phyloP scores from a whole-genome alignment of 2,113 vertebrate species.

The Sigmodon hispidus region DNA sequence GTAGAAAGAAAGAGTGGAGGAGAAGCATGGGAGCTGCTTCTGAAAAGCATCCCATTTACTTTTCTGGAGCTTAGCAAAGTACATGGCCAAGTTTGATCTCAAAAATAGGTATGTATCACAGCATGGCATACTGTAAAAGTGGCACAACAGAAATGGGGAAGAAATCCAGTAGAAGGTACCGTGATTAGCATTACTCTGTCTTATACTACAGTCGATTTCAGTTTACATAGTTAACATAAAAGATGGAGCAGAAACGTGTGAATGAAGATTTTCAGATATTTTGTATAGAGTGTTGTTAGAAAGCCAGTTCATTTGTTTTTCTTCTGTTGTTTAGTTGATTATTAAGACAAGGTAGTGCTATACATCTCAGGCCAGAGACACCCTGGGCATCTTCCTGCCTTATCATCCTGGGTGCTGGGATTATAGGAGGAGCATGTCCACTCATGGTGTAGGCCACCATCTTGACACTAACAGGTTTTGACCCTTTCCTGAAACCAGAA shows the following conservation, averaged over 20 bases:
- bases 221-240: not conserved
- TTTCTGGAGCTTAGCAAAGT: not conserved
- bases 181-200: not conserved
- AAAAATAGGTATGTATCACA: not conserved
- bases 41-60: not conserved
- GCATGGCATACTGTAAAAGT: not conserved
- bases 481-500: not conserved
- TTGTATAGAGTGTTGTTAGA: not conserved
- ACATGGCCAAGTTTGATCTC: not conserved
- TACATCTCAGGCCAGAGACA: too few relatives aligned
- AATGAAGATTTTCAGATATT: not conserved
- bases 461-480: not conserved
- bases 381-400: not conserved
- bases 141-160: not conserved
- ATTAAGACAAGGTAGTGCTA: not conserved
- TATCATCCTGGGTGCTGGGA: too few relatives aligned
- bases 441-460: not conserved
- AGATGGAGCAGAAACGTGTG: not conserved
- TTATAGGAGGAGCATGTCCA: rapidly evolving
- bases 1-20: not conserved
- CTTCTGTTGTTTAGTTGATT: not conserved
- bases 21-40: not conserved
- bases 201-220: not conserved
- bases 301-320: too few relatives aligned
- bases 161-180: not conserved